Percentiles rank a stretch among this genome's conserved stretches.
phyloP scores from a whole-genome alignment of 35 echinoderm and acorn worm species.

The Apostichopus californicus region DNA sequence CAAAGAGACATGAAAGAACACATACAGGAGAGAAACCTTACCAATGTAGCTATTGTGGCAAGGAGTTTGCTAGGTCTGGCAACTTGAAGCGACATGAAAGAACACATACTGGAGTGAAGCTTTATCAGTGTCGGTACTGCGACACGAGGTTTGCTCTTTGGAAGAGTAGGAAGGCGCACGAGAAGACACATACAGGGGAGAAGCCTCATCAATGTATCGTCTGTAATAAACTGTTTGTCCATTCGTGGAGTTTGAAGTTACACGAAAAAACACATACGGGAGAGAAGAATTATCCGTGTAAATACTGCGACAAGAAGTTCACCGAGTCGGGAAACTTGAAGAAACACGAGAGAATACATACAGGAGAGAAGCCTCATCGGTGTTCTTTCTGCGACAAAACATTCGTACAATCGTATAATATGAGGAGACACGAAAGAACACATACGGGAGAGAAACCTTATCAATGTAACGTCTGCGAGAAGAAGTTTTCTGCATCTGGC shows the following conservation, averaged over 20 bases:
- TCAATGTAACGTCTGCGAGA: constrained; percentile 77
- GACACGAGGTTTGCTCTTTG: neutral
- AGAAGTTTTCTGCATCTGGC: constrained; percentile 47
- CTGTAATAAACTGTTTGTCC: too few species aligned
- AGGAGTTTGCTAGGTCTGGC: neutral
- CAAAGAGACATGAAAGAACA: neutral
- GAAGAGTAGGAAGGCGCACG: neutral
- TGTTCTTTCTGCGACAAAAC: constrained; percentile 66
- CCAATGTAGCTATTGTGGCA: neutral
- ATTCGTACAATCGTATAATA: constrained; percentile 49
- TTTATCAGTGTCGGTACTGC: neutral
- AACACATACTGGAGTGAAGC: neutral
- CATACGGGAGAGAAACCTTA: constrained; percentile 74
- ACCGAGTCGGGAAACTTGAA: constrained; percentile 1
- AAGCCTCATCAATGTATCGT: neutral
- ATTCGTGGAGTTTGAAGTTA: neutral
- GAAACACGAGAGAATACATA: constrained; percentile 67
- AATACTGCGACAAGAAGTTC: constrained; percentile 54
- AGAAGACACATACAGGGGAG: neutral
- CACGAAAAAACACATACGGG: constrained; percentile 21
- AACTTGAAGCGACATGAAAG: neutral
- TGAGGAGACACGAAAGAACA: constrained; percentile 68
- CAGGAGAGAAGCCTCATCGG: constrained; percentile 74
- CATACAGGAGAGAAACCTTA: constrained; percentile 43
- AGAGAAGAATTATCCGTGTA: constrained; percentile 64